Conservation (phyloP, 2,113 vertebrate genomes). For the Grammomys dolichurus region DNA sequence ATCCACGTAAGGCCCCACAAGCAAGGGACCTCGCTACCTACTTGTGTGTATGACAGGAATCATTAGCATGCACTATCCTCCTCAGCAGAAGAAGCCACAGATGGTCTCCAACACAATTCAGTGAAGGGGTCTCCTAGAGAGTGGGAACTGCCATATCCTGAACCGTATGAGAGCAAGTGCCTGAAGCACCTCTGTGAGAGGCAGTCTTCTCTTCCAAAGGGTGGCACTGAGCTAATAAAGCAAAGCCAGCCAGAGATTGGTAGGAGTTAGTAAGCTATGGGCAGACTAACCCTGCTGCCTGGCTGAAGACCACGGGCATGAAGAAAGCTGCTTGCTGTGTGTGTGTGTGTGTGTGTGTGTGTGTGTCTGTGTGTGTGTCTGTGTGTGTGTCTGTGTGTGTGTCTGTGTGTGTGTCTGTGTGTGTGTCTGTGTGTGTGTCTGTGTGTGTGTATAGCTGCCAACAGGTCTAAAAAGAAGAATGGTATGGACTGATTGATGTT, state of each 20-base stretch:
- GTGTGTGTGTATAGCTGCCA: background rate
- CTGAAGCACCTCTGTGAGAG: background rate
- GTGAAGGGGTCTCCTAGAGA: background rate
- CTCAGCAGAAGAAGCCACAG: background rate
- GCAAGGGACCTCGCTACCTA: no score
- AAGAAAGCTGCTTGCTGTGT: rapidly evolving
- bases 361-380: background rate
- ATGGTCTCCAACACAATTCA: no score
- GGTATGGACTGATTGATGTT: background rate
- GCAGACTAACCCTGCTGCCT: rapidly evolving
- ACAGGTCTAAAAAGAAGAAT: background rate
- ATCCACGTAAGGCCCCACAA: background rate
- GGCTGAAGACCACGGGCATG: rapidly evolving
- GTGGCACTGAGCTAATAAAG: background rate
- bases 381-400: background rate
- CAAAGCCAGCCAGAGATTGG: background rate
- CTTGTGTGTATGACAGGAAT: background rate
- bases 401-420: background rate
- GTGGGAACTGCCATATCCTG: no score
- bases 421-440: background rate
- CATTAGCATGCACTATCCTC: background rate
- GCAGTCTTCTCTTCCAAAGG: background rate
- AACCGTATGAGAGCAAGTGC: no score
- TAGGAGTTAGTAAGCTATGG: background rate
- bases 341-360: background rate